Evolutionary conservation across 2,888 invertebrate species (phyloP).

Genomic region (Orgyia antiqua): DNA sequence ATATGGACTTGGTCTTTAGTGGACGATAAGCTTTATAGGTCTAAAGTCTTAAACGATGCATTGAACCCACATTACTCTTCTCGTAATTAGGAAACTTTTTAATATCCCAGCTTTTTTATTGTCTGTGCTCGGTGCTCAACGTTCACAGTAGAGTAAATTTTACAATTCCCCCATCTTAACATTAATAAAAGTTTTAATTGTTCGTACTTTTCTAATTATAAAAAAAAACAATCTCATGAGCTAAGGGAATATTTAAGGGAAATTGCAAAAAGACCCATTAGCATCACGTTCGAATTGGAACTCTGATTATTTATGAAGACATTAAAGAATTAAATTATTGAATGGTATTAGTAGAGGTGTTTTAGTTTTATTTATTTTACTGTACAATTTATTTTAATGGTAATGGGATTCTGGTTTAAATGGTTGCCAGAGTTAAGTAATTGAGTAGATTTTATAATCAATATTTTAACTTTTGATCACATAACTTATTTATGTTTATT

Average conservation of each 20-base stretch:
- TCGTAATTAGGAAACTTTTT: constrained; percentile 70
- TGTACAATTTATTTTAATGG: no score
- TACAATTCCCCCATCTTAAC: constrained; percentile 62
- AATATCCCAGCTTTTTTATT: constrained; percentile 61
- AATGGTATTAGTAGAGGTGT: no score
- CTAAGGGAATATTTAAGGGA: constrained; percentile 46
- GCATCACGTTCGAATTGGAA: constrained; percentile 32
- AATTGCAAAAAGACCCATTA: constrained; percentile 27
- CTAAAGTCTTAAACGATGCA: constrained; percentile 35
- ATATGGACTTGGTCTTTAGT: no score
- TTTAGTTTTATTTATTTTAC: no score
- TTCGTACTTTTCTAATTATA: constrained; percentile 74
- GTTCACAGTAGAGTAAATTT: constrained; percentile 69
- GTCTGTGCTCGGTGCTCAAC: constrained; percentile 63
- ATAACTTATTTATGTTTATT: no score
- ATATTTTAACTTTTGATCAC: no score
- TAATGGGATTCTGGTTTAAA: no score
- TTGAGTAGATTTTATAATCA: no score
- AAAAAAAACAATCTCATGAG: constrained; percentile 69
- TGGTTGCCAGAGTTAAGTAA: no score
- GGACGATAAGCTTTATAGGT: no score
- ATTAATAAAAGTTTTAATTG: constrained; percentile 77
- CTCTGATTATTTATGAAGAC: constrained; percentile 34
- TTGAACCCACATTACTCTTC: constrained; percentile 47
- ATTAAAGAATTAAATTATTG: constrained; percentile 31